phyloP scores from a whole-genome alignment of 2,113 vertebrate genomes.

The Xerus inauris region DNA sequence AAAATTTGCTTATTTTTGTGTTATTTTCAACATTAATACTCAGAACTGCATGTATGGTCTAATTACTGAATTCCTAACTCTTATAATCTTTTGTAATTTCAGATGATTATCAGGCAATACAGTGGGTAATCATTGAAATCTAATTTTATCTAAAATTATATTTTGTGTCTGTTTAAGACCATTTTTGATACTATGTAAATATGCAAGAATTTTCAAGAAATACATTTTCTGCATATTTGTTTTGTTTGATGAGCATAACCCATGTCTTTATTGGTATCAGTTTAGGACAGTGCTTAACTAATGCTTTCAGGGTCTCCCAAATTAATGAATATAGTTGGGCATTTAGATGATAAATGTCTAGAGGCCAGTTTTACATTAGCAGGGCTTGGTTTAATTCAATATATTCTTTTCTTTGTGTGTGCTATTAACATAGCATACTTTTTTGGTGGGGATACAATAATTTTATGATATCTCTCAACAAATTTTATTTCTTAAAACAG shows the following conservation, averaged over 20 bases:
- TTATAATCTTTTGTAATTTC: background rate
- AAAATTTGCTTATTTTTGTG: background rate
- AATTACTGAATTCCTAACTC: background rate
- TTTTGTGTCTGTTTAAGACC: background rate
- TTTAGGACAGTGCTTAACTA: slow-evolving; percentile 4
- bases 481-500: slow-evolving; percentile 2
- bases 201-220: background rate
- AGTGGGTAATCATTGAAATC: background rate
- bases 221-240: background rate
- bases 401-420: background rate
- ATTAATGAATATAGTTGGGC: background rate
- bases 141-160: slow-evolving; percentile 23
- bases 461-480: slow-evolving; percentile 1
- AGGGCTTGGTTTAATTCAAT: background rate
- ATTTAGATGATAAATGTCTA: background rate
- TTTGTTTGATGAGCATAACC: background rate
- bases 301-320: background rate
- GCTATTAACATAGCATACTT: background rate
- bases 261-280: background rate
- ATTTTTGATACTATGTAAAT: background rate
- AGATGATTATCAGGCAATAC: background rate
- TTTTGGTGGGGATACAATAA: background rate
- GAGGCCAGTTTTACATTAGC: slow-evolving; percentile 20
- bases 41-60: background rate
- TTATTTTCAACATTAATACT: background rate